phyloP scores from a whole-genome alignment of 2,797 vertebrate genomes.

The Helicolenus hilgendorfi region DNA sequence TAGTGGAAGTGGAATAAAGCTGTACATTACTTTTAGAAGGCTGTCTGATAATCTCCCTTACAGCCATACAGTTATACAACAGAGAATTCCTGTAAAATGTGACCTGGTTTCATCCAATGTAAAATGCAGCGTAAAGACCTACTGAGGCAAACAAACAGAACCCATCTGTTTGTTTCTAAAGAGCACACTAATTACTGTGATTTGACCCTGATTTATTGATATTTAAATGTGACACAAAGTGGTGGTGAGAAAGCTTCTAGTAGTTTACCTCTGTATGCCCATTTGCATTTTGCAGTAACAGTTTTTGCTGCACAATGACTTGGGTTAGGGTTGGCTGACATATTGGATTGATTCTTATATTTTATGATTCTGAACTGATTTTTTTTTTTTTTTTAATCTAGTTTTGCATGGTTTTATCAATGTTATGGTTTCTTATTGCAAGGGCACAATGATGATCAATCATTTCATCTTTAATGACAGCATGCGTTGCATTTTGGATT shows the following conservation, averaged over 20 bases:
- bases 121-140: background rate
- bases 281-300: background rate
- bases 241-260: background rate
- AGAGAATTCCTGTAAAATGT: background rate
- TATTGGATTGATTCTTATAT: no score
- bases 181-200: constrained; percentile 22
- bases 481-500: no score
- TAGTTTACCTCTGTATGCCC: background rate
- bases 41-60: background rate
- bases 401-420: no score
- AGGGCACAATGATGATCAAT: no score
- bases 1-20: background rate
- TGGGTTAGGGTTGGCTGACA: rapidly evolving
- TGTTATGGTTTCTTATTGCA: no score
- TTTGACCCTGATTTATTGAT: constrained; percentile 20
- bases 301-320: no score
- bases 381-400: no score
- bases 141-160: background rate
- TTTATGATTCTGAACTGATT: no score
- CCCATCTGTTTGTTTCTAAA: constrained; percentile 23
- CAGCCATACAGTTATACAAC: background rate
- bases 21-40: background rate
- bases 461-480: no score
- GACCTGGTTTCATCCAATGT: background rate
- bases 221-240: constrained; percentile 20